A percentile compares a stretch with the other conserved stretches of the same genome.
Evolutionary conservation across 2,888 invertebrate genomes (phyloP).

Genomic region (Tinea trinotella): DNA sequence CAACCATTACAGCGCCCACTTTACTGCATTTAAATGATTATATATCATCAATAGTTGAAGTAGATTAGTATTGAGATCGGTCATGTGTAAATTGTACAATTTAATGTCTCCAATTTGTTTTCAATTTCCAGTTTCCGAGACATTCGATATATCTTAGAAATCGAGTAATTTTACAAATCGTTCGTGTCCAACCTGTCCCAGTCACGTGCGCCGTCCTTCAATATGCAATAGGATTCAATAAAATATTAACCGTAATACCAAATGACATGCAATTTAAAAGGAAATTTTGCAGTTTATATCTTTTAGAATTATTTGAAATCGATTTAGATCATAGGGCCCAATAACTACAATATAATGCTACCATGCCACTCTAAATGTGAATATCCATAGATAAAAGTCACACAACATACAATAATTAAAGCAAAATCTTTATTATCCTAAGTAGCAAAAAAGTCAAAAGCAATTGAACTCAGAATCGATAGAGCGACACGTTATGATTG

Average conservation of each 20-base stretch:
- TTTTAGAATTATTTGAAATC: not conserved
- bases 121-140: conserved; percentile 10
- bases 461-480: not conserved
- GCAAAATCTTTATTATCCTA: no score
- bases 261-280: not conserved
- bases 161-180: conserved; percentile 8
- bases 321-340: not conserved
- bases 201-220: conserved; percentile 13
- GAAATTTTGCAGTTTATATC: conserved; percentile 2
- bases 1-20: not conserved
- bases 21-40: not conserved
- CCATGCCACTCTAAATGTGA: no score
- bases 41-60: not conserved
- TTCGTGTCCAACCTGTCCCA: conserved; percentile 5
- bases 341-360: no score
- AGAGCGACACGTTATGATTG: conserved; percentile 1
- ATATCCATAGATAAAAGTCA: no score
- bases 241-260: not conserved
- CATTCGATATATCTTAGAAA: conserved; percentile 8
- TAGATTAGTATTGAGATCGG: not conserved
- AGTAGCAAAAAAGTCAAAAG: not conserved
- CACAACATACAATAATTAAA: no score
- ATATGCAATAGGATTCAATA: conserved; percentile 1
- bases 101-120: conserved; percentile 9
- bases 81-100: conserved; percentile 1